Evolutionary conservation across 2,888 invertebrate genomes (phyloP).

Genomic region (Bombylius discolor): DNA sequence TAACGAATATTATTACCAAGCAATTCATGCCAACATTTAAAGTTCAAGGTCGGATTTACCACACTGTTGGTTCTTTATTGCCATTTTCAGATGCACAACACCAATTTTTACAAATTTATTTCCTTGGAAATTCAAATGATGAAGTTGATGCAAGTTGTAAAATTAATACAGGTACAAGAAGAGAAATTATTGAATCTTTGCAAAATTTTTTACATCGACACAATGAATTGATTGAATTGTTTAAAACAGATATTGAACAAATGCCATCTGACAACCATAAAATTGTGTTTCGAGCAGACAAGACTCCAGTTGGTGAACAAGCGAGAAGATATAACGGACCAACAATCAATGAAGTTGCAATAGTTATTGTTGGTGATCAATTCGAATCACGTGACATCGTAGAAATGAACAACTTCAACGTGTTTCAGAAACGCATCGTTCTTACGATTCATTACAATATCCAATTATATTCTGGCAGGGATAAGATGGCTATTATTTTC

Average conservation of each 20-base stretch:
- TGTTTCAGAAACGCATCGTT: conserved; percentile 20
- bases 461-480: conserved; percentile 19
- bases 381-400: conserved; percentile 20
- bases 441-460: conserved; percentile 29
- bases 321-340: conserved; percentile 25
- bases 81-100: conserved; percentile 13
- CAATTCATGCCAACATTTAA: too few species aligned
- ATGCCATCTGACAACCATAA: conserved; percentile 25
- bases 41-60: too few species aligned
- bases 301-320: conserved; percentile 22
- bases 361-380: conserved; percentile 23
- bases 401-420: conserved; percentile 8
- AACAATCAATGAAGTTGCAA: conserved; percentile 25
- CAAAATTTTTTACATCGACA: conserved; percentile 16
- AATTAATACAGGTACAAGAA: conserved; percentile 8
- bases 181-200: conserved; percentile 5
- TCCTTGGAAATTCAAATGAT: too few species aligned
- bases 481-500: conserved; percentile 18
- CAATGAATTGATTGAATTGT: conserved; percentile 21
- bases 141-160: too few species aligned
- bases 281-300: conserved; percentile 26
- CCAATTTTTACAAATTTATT: conserved; percentile 16
- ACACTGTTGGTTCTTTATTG: conserved; percentile 14
- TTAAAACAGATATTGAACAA: conserved; percentile 21
- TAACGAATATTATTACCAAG: too few species aligned